phyloP scores from a whole-genome alignment of 2,888 invertebrate species.

The Tridacna crocea region DNA sequence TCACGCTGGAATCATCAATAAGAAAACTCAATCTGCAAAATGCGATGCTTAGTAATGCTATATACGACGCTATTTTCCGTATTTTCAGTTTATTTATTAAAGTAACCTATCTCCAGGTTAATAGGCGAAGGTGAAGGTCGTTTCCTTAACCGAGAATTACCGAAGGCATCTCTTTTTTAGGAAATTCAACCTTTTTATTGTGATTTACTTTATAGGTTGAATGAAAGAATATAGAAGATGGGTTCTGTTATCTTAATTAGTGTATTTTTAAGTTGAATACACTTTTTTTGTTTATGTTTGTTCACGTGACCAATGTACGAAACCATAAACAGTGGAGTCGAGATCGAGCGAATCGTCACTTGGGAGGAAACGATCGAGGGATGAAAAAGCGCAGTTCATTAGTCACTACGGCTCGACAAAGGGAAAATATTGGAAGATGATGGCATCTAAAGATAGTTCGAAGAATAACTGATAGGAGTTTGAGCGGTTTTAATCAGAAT shows the following conservation, averaged over 20 bases:
- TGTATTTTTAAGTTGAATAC: background rate
- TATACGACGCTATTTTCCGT: background rate
- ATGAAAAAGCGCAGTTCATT: conserved; percentile 21
- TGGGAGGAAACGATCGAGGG: background rate
- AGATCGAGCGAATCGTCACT: background rate
- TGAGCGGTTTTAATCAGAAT: conserved; percentile 11
- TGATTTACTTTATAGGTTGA: background rate
- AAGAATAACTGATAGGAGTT: background rate
- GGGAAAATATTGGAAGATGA: conserved; percentile 3
- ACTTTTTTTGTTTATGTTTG: conserved; percentile 20
- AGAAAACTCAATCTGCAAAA: background rate
- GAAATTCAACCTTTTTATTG: background rate
- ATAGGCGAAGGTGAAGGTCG: conserved; percentile 18
- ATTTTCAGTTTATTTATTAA: conserved; percentile 22
- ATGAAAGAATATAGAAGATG: background rate
- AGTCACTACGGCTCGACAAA: background rate
- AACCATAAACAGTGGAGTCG: conserved; percentile 23
- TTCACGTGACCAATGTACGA: conserved; percentile 16
- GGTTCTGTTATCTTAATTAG: background rate
- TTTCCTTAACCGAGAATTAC: conserved; percentile 19
- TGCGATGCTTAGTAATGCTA: background rate
- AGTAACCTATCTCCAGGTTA: conserved; percentile 5
- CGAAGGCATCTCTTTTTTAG: conserved; percentile 9
- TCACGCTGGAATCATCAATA: background rate
- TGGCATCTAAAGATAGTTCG: background rate